A percentile compares a stretch with the other conserved stretches of the same genome.
Conservation (phyloP, 2,888 invertebrate genomes). For the Lordiphosa andalusiaca region DNA sequence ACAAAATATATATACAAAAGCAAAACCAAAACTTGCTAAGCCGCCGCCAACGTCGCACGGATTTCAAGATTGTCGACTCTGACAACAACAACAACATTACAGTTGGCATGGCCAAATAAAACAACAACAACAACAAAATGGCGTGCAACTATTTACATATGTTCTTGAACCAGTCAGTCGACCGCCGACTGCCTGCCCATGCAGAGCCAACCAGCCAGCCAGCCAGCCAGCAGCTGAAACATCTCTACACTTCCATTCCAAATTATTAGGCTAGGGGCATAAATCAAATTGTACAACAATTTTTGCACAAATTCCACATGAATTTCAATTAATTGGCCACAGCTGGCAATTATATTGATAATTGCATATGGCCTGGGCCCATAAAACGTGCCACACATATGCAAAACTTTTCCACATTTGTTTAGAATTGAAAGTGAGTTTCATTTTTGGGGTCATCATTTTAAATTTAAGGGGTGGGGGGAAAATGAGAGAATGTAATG, state of each 20-base stretch:
- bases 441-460: neutral
- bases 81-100: slow-evolving; percentile 10
- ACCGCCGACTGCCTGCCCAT: slow-evolving; percentile 17
- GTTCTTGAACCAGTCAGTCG: slow-evolving; percentile 56
- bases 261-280: slow-evolving; percentile 36
- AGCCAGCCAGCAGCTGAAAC: slow-evolving; percentile 21
- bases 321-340: slow-evolving; percentile 30
- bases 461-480: no score
- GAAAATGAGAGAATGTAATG: neutral
- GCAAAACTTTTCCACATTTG: slow-evolving; percentile 15
- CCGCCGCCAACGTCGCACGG: slow-evolving; percentile 43
- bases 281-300: slow-evolving; percentile 25
- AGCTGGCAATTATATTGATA: slow-evolving; percentile 30
- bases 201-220: no score
- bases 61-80: slow-evolving; percentile 49
- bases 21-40: slow-evolving; percentile 11
- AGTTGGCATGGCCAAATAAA: slow-evolving; percentile 32
- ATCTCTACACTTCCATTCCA: slow-evolving; percentile 26
- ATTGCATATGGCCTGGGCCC: slow-evolving; percentile 14
- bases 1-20: slow-evolving; percentile 10
- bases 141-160: slow-evolving; percentile 71
- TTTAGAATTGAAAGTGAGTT: slow-evolving; percentile 6
- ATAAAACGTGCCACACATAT: slow-evolving; percentile 20
- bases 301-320: slow-evolving; percentile 26
- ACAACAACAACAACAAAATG: slow-evolving; percentile 40